Conservation (phyloP, 2,888 invertebrate genomes). For the Elaeidobius kamerunicus region DNA sequence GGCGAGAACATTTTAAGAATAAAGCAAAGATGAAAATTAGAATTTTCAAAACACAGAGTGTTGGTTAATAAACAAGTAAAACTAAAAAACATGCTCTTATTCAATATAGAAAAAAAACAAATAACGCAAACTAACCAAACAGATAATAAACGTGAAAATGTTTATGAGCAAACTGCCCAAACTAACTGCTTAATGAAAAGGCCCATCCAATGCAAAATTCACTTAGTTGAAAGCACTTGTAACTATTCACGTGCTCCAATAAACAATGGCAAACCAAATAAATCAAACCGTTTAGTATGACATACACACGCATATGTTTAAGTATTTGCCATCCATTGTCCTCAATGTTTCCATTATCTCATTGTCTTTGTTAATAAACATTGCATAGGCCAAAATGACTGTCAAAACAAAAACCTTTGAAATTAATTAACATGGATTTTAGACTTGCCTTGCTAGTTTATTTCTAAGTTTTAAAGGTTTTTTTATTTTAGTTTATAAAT, state of each 20-base stretch:
- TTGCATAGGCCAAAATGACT: conserved; percentile 21
- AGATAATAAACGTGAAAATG: no score
- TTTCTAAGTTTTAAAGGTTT: no score
- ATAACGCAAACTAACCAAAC: no score
- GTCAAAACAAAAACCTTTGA: conserved; percentile 19
- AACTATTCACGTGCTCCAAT: conserved; percentile 10
- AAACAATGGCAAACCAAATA: conserved; percentile 25
- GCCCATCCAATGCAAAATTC: not conserved
- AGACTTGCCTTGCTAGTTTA: no score
- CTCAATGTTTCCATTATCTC: conserved; percentile 31
- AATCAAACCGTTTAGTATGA: conserved; percentile 26
- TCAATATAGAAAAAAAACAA: no score
- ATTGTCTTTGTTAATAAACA: conserved; percentile 30
- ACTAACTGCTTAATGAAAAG: not conserved
- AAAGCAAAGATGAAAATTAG: no score
- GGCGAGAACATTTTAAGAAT: no score
- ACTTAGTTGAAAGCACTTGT: conserved; percentile 1
- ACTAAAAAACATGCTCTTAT: no score
- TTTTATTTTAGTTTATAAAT: no score
- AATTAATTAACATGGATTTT: conserved; percentile 12
- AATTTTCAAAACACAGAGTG: no score
- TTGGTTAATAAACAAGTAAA: no score
- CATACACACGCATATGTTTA: conserved; percentile 30
- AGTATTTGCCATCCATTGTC: conserved; percentile 29
- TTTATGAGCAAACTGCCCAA: no score